A percentile compares a stretch with the other conserved stretches of the same genome.
phyloP scores from a whole-genome alignment of 1,140 invertebrate genomes.

The Cheumatopsyche charites region DNA sequence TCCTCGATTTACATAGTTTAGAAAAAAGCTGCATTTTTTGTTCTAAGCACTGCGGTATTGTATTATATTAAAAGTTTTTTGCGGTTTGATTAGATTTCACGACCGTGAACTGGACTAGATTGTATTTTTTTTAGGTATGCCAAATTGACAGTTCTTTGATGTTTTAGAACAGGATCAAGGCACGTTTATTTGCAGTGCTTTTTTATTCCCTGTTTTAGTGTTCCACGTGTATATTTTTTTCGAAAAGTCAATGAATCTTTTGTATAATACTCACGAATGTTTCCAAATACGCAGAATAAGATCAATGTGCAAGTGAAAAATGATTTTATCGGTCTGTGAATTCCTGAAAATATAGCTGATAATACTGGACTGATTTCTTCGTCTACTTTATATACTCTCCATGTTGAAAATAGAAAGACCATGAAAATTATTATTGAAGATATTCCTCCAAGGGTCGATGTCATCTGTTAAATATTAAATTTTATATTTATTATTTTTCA shows the following conservation, averaged over 20 bases:
- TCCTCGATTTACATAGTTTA: not conserved
- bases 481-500: not conserved
- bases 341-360: constrained; percentile 63
- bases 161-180: not conserved
- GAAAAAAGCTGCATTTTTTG: no score
- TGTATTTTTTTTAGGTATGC: not conserved
- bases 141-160: not conserved
- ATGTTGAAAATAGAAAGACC: not conserved
- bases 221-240: no score
- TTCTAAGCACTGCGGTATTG: no score
- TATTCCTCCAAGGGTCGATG: constrained; percentile 12
- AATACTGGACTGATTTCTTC: constrained; percentile 56
- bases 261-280: constrained; percentile 60
- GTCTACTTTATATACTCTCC: constrained; percentile 50
- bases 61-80: not conserved
- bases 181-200: no score
- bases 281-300: constrained; percentile 61
- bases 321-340: constrained; percentile 65
- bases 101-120: no score
- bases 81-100: no score
- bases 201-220: no score
- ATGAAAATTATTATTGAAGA: not conserved
- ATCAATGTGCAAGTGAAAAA: constrained; percentile 61
- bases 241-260: no score
- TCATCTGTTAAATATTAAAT: constrained; percentile 15